Base-by-base conservation (phyloP, 2,113 vertebrate genomes). In the Prinia subflava region DNA sequence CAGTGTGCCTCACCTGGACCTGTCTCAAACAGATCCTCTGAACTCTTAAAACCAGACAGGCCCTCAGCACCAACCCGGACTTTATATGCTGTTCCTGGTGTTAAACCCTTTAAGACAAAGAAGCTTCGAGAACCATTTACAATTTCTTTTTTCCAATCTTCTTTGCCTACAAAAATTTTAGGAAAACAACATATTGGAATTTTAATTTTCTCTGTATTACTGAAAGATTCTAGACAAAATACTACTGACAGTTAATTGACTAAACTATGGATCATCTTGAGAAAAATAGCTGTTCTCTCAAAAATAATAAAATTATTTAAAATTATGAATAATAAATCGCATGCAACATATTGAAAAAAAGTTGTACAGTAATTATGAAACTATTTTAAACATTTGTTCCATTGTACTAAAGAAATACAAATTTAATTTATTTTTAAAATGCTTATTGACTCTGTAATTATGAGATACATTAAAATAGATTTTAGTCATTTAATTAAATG, bases 31-130 rank as follows among this genome's bases (percentile, higher is more conserved):
- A 99, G 95, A 98, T 98, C 98, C 95, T 99, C 97, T 97, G 98
- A 98, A 97, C 96, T 98, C 97, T 97, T 98, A 97, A 98, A 98
- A 98, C 98, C 98, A 95, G 97, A 98, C 97, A 97, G 97, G 97
- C 98, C 98, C 97, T 98, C 98, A 97, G 99, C 98, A 98, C 98
- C 98, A 98, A 99, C 98, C 80, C 98, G 98, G 97, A 99, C 99
- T 98, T 97, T 99, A 98, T 99, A 99, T 97, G 98, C 97, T 95
- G 98, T 98, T 98, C 98, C 99, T 95, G 98, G 98, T 97, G 99
- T 99, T 98, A 99, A 98, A 97, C 98, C 98, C 97, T 98, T 99
- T 98, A 99, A 98, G 96, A 98, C 96, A 98, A 98, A 98, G 98
- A 97, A 97, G 98, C 97, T 98, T 97, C 98, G 97, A 98, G 99